Percentiles rank a stretch among this genome's conserved stretches.
Conservation (phyloP, 2,888 invertebrate genomes). For the Hydrotaea diabolus region DNA sequence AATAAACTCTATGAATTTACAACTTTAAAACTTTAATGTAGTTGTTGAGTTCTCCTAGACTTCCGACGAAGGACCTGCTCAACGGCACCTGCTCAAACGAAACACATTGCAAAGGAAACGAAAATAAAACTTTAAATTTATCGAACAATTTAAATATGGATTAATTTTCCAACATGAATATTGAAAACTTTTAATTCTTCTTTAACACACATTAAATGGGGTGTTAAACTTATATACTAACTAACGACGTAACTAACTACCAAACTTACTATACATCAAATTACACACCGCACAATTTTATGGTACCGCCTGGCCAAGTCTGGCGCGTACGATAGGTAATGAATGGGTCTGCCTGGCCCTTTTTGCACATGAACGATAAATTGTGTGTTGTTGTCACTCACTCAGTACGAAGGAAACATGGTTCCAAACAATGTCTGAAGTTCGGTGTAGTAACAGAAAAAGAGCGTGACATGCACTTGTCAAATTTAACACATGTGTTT, state of each 20-base stretch:
- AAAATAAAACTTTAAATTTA: neutral
- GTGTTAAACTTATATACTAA: neutral
- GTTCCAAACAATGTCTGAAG: conserved; percentile 42
- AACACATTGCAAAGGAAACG: neutral
- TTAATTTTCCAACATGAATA: neutral
- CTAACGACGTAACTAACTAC: neutral
- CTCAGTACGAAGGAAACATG: neutral
- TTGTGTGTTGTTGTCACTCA: conserved; percentile 9
- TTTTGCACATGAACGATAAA: conserved; percentile 17
- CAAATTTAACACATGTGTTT: conserved; percentile 55
- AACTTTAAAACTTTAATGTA: neutral
- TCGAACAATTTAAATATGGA: neutral
- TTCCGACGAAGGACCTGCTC: neutral
- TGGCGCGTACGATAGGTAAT: neutral
- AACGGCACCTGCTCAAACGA: neutral
- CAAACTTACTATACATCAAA: neutral
- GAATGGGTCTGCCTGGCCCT: neutral
- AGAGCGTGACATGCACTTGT: conserved; percentile 61
- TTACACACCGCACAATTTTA: neutral
- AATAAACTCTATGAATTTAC: neutral
- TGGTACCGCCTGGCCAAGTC: neutral
- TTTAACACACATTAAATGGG: neutral
- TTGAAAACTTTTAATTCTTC: neutral
- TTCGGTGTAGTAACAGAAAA: conserved; percentile 24
- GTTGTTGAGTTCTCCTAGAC: neutral